Conservation (phyloP, 2,797 vertebrate species). For the Syngnathus acus region DNA sequence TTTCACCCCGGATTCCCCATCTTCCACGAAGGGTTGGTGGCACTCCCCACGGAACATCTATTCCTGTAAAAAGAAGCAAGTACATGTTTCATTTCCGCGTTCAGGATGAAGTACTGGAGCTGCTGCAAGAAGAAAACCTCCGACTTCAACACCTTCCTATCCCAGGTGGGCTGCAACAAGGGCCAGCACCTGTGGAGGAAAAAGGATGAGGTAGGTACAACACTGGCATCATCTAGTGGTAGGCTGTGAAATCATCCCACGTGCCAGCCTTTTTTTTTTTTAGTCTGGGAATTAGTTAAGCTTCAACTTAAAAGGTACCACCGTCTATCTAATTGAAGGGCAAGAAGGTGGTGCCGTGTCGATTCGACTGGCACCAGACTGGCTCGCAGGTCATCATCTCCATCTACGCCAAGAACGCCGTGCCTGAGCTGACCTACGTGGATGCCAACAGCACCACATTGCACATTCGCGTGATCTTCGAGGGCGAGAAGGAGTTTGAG, state of each 20-base stretch:
- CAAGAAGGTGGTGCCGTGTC: conserved; percentile 84
- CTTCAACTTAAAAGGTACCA: too few species aligned
- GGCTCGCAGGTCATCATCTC: conserved; percentile 91
- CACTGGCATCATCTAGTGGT: conserved; percentile 44
- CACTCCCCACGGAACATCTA: background rate
- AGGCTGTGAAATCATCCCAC: background rate
- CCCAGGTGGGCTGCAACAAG: conserved; percentile 86
- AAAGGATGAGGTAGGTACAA: conserved; percentile 75
- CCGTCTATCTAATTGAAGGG: conserved; percentile 43
- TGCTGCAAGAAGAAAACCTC: conserved; percentile 98
- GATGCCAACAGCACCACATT: conserved; percentile 91
- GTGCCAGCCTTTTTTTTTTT: background rate
- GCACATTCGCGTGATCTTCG: conserved; percentile 87
- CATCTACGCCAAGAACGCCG: conserved; percentile 89
- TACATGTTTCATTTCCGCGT: conserved; percentile 16
- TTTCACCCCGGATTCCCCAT: conserved; percentile 83
- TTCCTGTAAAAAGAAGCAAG: background rate
- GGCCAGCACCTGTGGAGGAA: conserved; percentile 87
- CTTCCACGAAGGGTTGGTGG: conserved; percentile 73
- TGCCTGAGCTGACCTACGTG: conserved; percentile 85
- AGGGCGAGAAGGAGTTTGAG: conserved; percentile 91
- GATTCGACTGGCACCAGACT: conserved; percentile 98
- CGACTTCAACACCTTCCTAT: conserved; percentile 95
- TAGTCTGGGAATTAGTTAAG: too few species aligned
- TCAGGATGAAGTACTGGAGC: conserved; percentile 98